Conservation (phyloP, 2,888 invertebrate species). For the Apodemia duryi region DNA sequence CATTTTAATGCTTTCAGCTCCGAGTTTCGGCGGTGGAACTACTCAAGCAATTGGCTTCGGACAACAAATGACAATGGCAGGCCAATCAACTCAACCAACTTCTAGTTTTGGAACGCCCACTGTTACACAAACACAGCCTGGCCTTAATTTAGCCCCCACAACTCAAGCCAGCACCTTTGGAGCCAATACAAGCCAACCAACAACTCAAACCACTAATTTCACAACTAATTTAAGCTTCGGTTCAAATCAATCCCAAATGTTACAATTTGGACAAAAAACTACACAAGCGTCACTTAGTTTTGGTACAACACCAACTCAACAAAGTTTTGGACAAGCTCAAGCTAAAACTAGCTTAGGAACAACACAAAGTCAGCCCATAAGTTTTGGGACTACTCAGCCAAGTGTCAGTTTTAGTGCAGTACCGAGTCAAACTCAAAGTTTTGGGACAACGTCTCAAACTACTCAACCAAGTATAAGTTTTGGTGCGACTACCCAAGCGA, state of each 20-base stretch:
- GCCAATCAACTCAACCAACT: conserved; percentile 18
- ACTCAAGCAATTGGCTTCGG: conserved; percentile 29
- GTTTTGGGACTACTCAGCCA: conserved; percentile 21
- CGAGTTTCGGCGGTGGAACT: conserved; percentile 35
- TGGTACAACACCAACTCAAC: conserved; percentile 15
- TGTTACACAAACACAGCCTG: conserved; percentile 2
- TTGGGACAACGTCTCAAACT: conserved; percentile 17
- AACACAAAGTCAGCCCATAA: conserved; percentile 21
- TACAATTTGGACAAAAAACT: background rate
- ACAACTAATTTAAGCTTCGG: conserved; percentile 10
- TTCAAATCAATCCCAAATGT: conserved; percentile 1
- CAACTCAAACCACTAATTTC: conserved; percentile 17
- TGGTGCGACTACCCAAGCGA: conserved; percentile 18
- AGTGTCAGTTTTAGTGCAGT: background rate
- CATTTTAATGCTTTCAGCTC: conserved; percentile 25
- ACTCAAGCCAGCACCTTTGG: conserved; percentile 16
- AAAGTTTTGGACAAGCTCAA: conserved; percentile 17
- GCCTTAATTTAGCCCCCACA: conserved; percentile 18
- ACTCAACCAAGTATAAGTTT: conserved; percentile 19
- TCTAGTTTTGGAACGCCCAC: conserved; percentile 21
- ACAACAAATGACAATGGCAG: conserved; percentile 22
- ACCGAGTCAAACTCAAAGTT: conserved; percentile 17
- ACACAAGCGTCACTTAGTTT: conserved; percentile 16
- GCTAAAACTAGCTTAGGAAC: conserved; percentile 12
- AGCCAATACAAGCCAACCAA: conserved; percentile 5